Evolutionary conservation across 2,888 invertebrate genomes (phyloP).

Genomic region (Mesorhabditis sp.): DNA sequence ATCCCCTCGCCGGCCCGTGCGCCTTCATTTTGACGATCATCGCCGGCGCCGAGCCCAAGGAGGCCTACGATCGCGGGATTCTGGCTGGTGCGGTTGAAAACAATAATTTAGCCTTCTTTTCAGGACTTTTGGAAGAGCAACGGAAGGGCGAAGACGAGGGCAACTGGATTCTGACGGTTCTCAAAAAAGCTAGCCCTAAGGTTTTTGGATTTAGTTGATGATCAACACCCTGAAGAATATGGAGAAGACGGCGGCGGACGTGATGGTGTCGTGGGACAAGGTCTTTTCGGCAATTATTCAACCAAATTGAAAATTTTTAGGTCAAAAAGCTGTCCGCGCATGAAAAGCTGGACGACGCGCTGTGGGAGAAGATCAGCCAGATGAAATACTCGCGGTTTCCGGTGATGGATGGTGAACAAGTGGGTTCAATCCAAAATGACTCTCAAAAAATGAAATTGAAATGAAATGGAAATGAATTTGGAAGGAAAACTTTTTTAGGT

Average conservation of each 20-base stretch:
- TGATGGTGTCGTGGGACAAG: not conserved
- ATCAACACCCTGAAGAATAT: not conserved
- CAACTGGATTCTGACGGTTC: not conserved
- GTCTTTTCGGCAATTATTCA: not conserved
- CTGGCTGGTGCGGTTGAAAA: not conserved
- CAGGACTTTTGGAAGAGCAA: constrained; percentile 1
- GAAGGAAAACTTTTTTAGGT: not conserved
- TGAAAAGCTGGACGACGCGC: not conserved
- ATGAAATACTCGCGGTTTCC: not conserved
- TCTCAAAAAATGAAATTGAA: too few species aligned
- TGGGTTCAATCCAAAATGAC: not conserved
- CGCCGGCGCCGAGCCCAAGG: not conserved
- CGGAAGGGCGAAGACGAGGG: not conserved
- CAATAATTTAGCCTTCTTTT: not conserved
- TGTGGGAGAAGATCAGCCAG: constrained; percentile 2
- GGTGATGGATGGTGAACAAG: not conserved
- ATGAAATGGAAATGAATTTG: not conserved
- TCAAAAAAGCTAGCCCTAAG: not conserved
- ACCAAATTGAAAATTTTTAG: not conserved
- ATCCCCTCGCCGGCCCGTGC: not conserved
- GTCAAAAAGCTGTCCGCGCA: not conserved
- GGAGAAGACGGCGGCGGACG: not conserved
- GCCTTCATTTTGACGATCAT: not conserved
- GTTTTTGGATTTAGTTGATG: not conserved
- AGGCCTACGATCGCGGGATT: not conserved